These are phyloP conservation scores for Halocaridina rubra DNA, from an alignment of 2,888 invertebrate genomes.

Conservation along the genomic window DNA sequence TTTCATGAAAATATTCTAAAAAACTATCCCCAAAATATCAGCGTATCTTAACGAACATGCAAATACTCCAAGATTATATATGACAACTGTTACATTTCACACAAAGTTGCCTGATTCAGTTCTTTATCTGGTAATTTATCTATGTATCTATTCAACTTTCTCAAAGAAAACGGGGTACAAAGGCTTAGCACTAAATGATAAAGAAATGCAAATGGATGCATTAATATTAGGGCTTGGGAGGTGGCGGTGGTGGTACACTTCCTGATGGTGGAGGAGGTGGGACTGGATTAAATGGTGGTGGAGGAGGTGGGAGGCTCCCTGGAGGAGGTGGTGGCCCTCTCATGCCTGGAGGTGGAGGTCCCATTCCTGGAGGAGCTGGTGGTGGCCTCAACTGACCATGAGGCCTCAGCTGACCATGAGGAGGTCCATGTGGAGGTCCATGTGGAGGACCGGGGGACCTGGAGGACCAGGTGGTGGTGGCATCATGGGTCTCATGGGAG, in stretches of 20 bases:
- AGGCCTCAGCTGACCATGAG: background rate
- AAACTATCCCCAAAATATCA: no score
- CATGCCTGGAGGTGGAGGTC: constrained; percentile 45
- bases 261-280: constrained; percentile 50
- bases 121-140: no score
- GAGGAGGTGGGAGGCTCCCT: constrained; percentile 48
- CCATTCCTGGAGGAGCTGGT: constrained; percentile 47
- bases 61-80: no score
- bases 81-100: no score
- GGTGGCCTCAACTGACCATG: constrained; percentile 37
- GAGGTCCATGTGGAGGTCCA: background rate
- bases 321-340: constrained; percentile 54
- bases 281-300: constrained; percentile 54
- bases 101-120: no score
- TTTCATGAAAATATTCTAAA: no score
- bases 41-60: no score
- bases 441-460: no score
- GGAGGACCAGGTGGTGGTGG: constrained; percentile 39
- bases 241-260: constrained; percentile 49
- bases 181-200: no score
- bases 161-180: no score
- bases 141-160: no score
- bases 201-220: no score
- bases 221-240: constrained; percentile 47
- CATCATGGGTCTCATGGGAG: constrained; percentile 46